Conservation (phyloP, 2,113 vertebrate species). For the Romanogobio albipinnatus region DNA sequence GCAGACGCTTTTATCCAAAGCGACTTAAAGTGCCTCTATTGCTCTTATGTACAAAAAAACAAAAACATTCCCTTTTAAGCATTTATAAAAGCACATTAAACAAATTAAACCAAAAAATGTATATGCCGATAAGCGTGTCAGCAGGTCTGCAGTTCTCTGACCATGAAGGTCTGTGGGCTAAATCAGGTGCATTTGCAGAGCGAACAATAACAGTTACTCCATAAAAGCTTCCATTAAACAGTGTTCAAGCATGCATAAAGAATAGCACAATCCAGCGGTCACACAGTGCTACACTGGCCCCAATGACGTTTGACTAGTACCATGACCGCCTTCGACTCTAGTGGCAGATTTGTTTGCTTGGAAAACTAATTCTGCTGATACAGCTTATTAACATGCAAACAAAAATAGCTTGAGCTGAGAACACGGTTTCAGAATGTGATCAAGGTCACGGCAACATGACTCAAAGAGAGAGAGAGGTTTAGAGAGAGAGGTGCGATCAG, state of each 20-base stretch:
- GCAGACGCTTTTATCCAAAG: no score
- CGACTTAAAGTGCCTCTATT: no score
- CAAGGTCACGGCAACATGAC: slow-evolving; percentile 52
- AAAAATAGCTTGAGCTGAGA: slow-evolving; percentile 58
- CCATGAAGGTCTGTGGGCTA: not conserved
- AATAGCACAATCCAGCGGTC: slow-evolving; percentile 32
- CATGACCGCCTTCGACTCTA: slow-evolving; percentile 17
- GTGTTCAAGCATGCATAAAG: slow-evolving; percentile 44
- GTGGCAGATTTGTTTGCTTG: slow-evolving; percentile 40
- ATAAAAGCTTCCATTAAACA: slow-evolving; percentile 42
- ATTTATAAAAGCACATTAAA: not conserved
- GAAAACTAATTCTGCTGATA: slow-evolving; percentile 51
- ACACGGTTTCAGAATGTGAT: slow-evolving; percentile 55
- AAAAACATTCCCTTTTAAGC: not conserved
- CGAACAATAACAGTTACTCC: not conserved
- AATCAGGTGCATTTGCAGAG: slow-evolving; percentile 1
- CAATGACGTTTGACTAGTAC: slow-evolving; percentile 18
- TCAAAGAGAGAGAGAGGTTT: not conserved
- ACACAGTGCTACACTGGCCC: slow-evolving; percentile 26
- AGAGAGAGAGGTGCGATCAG: not conserved
- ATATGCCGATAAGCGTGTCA: not conserved
- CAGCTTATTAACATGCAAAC: slow-evolving; percentile 49
- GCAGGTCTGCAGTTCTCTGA: not conserved
- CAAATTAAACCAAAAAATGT: not conserved
- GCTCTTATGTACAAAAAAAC: not conserved